Percentiles rank a stretch among this genome's conserved stretches.
Conservation (phyloP, 1,140 invertebrate species). For the Adelges cooleyi region DNA sequence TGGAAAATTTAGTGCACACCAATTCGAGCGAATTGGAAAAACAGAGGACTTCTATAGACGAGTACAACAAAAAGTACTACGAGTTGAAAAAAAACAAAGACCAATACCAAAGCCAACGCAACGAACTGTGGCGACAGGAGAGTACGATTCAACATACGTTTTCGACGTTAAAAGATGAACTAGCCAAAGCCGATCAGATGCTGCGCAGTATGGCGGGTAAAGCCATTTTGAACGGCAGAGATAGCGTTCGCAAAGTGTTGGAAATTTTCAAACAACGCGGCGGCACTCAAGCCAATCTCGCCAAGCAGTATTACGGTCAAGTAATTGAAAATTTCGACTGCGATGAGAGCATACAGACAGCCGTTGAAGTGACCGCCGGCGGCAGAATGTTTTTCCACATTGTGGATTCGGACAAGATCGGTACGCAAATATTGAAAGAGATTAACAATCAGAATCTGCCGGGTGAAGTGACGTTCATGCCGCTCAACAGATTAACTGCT, state of each 20-base stretch:
- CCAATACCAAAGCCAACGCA: slow-evolving; percentile 80
- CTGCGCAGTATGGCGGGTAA: slow-evolving; percentile 93
- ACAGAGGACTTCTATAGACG: slow-evolving; percentile 78
- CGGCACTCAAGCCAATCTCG: slow-evolving; percentile 67
- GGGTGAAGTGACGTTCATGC: slow-evolving; percentile 99
- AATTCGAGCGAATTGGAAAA: slow-evolving; percentile 78
- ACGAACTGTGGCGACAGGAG: slow-evolving; percentile 90
- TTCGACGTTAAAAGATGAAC: slow-evolving; percentile 84
- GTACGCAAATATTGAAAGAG: slow-evolving; percentile 94
- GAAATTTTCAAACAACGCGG: slow-evolving; percentile 74
- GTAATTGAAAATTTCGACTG: slow-evolving; percentile 97
- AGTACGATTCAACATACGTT: slow-evolving; percentile 86
- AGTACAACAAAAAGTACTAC: slow-evolving; percentile 91
- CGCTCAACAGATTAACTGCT: slow-evolving; percentile 86
- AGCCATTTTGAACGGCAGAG: slow-evolving; percentile 89
- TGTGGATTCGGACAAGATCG: slow-evolving; percentile 92
- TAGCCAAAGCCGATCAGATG: slow-evolving; percentile 88
- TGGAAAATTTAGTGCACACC: slow-evolving; percentile 57
- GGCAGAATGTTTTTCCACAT: slow-evolving; percentile 97
- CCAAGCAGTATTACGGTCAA: slow-evolving; percentile 82
- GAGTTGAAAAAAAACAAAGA: slow-evolving; percentile 93
- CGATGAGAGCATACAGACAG: slow-evolving; percentile 93
- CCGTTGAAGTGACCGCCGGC: slow-evolving; percentile 97
- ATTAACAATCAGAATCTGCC: slow-evolving; percentile 92
- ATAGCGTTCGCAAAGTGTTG: slow-evolving; percentile 90